These are phyloP conservation scores for Melieria omissa DNA, from an alignment of 2,888 invertebrate genomes.

Conservation along the genomic window DNA sequence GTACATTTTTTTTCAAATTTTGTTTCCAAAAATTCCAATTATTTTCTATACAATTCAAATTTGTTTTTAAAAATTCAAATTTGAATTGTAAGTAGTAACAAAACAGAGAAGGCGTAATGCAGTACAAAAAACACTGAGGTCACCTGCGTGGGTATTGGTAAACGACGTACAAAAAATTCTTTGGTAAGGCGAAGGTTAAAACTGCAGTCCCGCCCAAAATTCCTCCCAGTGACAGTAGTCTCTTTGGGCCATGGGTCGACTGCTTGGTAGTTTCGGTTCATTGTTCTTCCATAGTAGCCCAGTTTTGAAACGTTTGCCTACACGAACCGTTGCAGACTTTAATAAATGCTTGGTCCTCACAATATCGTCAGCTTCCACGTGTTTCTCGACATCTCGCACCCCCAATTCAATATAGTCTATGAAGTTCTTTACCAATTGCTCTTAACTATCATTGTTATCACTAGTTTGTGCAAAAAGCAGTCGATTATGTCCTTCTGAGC, in stretches of 20 bases:
- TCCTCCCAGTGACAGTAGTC: conserved; percentile 37
- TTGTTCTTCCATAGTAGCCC: conserved; percentile 45
- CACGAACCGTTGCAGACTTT: background rate
- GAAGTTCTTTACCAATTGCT: conserved; percentile 6
- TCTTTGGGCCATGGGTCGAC: conserved; percentile 36
- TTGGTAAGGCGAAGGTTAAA: too few relatives aligned
- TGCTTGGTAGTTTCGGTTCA: conserved; percentile 40
- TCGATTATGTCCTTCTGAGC: background rate
- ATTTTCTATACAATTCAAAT: too few relatives aligned
- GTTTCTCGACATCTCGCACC: background rate
- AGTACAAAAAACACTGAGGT: too few relatives aligned
- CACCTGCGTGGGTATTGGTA: too few relatives aligned
- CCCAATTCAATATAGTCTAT: conserved; percentile 13
- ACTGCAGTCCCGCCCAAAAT: conserved; percentile 27
- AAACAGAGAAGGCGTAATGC: too few relatives aligned
- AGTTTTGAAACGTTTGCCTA: conserved; percentile 31
- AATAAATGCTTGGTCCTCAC: conserved; percentile 10
- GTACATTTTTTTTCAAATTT: too few relatives aligned
- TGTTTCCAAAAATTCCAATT: too few relatives aligned
- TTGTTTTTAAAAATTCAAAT: too few relatives aligned
- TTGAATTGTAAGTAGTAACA: too few relatives aligned
- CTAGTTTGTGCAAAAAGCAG: background rate
- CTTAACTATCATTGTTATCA: background rate
- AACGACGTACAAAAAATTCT: too few relatives aligned
- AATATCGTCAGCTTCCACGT: background rate